Evolutionary conservation across 2,888 invertebrate species (phyloP), one percentile per base, ranked within the genome.

Genomic region (Penaeus monodon): DNA sequence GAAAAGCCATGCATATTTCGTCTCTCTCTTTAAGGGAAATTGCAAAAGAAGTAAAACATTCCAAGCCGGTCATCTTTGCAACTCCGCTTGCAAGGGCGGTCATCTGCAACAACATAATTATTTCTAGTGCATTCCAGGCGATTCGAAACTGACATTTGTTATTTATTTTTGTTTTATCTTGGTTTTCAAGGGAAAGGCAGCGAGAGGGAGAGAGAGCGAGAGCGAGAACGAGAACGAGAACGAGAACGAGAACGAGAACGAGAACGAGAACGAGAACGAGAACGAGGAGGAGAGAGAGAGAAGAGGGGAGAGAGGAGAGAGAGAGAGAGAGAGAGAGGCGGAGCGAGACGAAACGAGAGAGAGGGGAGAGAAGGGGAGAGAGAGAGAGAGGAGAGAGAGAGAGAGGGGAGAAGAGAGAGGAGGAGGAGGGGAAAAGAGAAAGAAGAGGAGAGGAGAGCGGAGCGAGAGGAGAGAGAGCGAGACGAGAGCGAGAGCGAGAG

Each of bases 371-470:
- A 6, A 12, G 10, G 22, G n/a, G 27, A 66, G 2, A n/a, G 22
- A 10, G 24, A 24, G 22, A 76, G 29, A 20, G 38, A 24, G 64
- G 33, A 27, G 3, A 29, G 6, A 10, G 14, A 6, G 20, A 12
- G 29, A 6, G 3, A 27, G 4, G 38, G 44, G 29, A 38, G 17
- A 33, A 20, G 44, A 3, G 8, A 22, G 20, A 22, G 17, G 38
- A 20, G 64, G 8, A 7, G 3, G 24, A 33, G 12, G n/a, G 27
- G 66, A 12, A 7, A 29, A 94, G 95, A 33, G 57, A 65, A n/a
- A 20, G 65, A 63, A 29, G 27, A 33, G 33, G 29, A 22, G 81
- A 65, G 24, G 8, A 12, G 7, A 38, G n/a, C 22, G 20, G 33
- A 66, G 27, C 12, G 17, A 10, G 22, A 66, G 12, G 29, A 17